These are phyloP conservation scores for Drosophila kanapiae DNA, from an alignment of 1,140 invertebrate species.

Conservation along the genomic window DNA sequence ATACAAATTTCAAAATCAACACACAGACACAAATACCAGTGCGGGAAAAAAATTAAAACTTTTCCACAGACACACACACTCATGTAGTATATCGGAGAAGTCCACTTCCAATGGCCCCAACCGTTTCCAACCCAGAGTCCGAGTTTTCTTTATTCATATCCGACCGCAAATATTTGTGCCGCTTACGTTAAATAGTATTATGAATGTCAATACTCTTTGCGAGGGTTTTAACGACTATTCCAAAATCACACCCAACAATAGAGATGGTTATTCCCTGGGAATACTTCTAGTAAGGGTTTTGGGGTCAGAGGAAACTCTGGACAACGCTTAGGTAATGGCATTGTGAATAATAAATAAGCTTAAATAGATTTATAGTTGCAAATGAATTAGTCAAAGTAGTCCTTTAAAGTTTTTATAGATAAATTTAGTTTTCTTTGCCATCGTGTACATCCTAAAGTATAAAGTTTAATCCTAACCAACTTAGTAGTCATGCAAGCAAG, in stretches of 20 bases:
- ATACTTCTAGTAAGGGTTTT: background rate
- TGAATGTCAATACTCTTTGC: constrained; percentile 23
- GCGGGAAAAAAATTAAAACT: constrained; percentile 32
- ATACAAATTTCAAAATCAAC: constrained; percentile 81
- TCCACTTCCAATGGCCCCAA: constrained; percentile 30
- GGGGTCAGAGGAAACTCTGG: background rate
- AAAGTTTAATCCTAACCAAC: too few relatives aligned
- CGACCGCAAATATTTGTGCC: constrained; percentile 50
- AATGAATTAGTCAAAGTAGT: too few relatives aligned
- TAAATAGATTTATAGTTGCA: too few relatives aligned
- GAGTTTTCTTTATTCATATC: constrained; percentile 56
- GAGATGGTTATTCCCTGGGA: background rate
- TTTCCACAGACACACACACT: constrained; percentile 33
- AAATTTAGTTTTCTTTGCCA: too few relatives aligned
- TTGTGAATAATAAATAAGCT: too few relatives aligned
- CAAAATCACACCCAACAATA: background rate
- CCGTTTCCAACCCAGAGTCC: constrained; percentile 18
- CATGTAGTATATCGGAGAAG: constrained; percentile 1
- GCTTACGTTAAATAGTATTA: constrained; percentile 51
- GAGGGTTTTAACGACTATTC: background rate
- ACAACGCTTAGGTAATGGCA: too few relatives aligned
- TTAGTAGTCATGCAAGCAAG: too few relatives aligned
- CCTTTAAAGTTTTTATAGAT: too few relatives aligned
- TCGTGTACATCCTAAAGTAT: too few relatives aligned
- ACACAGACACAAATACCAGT: constrained; percentile 39